Base-by-base conservation (phyloP, 2,797 vertebrate genomes). In the Galagoides demidoff region DNA sequence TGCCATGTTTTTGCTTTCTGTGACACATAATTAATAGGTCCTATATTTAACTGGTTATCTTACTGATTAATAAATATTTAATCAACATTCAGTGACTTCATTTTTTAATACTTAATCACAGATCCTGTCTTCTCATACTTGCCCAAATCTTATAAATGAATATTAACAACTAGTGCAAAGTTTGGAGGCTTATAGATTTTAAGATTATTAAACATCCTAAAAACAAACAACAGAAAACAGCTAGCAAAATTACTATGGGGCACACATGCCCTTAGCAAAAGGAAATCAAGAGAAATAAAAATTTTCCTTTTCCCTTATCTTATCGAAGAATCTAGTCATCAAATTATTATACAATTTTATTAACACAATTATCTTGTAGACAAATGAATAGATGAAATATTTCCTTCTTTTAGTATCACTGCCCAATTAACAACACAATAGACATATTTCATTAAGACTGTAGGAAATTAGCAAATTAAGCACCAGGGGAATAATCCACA, bases 381-480 rank as follows among this genome's bases (percentile, higher is more conserved):
- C 95, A 97, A 96, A 85, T 59, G n/a, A 78, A 89, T 74, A 92
- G 39, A 85, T 86, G 45, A 95, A 96, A 94, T 95, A 96, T 94
- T 97, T 96, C 88, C 78, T 94, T 96, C 73, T 45, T 94, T 92
- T 90, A 78, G 59, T 89, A 94, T 81, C 94, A 37, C 63, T 90
- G 37, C 81, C 92, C 92, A 96, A 93, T 96, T 96, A 97, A 77
- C 34, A 95, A 91, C 39, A 95, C 86, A 92, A 91, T 89, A 88
- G 79, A 93, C 81, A 77, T 29, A 94, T 95, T 97, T 95, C 39
- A 85, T 92, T 96, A 81, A 90, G 76, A 92, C n/a, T 96, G 73
- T 16, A 92, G 85, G 74, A 97, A 97, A 97, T 95, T 90, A 85
- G 68, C 82, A 96, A 95, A 93, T 92, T 90, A 95, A 89, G 61